A percentile compares a stretch with the other conserved stretches of the same genome.
These are phyloP conservation scores for Sinocyclocheilus grahami DNA, from an alignment of 2,113 vertebrate species.

Conservation along the genomic window DNA sequence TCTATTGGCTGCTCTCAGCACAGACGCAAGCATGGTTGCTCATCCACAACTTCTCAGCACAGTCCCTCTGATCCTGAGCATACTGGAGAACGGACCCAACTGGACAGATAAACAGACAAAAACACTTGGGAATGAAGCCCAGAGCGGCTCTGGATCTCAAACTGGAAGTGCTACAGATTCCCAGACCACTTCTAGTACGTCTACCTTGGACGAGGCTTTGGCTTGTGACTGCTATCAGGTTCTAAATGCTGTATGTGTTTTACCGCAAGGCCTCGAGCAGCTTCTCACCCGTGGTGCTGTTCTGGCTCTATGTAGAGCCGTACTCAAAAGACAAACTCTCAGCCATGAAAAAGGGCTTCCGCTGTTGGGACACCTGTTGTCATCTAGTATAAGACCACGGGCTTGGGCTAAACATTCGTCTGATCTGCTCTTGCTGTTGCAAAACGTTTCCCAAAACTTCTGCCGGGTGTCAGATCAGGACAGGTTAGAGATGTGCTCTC, in stretches of 20 bases:
- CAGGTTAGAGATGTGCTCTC: slow-evolving; percentile 82
- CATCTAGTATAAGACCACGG: slow-evolving; percentile 68
- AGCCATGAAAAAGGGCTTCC: slow-evolving; percentile 80
- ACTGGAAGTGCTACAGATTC: not conserved
- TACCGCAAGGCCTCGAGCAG: slow-evolving; percentile 81
- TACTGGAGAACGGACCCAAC: slow-evolving; percentile 61
- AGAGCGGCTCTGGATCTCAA: slow-evolving; percentile 10
- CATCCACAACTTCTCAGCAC: slow-evolving; percentile 92
- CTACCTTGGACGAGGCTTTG: slow-evolving; percentile 72
- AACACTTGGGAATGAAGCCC: not conserved
- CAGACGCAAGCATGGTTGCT: slow-evolving; percentile 83
- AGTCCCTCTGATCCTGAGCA: slow-evolving; percentile 77
- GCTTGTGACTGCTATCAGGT: slow-evolving; percentile 89
- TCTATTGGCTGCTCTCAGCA: slow-evolving; percentile 90
- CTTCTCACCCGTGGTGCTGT: slow-evolving; percentile 83
- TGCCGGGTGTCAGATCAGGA: slow-evolving; percentile 73
- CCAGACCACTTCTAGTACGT: not conserved
- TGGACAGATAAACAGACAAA: not conserved
- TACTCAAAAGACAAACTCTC: slow-evolving; percentile 73
- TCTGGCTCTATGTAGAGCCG: slow-evolving; percentile 83
- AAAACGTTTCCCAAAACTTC: slow-evolving; percentile 80
- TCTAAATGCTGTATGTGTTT: slow-evolving; percentile 79
- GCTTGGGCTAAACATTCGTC: slow-evolving; percentile 83
- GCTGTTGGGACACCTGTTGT: slow-evolving; percentile 81
- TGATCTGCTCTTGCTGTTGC: slow-evolving; percentile 80